Evolutionary conservation across 2,888 invertebrate genomes (phyloP).

Genomic region (Apamea epomidion): DNA sequence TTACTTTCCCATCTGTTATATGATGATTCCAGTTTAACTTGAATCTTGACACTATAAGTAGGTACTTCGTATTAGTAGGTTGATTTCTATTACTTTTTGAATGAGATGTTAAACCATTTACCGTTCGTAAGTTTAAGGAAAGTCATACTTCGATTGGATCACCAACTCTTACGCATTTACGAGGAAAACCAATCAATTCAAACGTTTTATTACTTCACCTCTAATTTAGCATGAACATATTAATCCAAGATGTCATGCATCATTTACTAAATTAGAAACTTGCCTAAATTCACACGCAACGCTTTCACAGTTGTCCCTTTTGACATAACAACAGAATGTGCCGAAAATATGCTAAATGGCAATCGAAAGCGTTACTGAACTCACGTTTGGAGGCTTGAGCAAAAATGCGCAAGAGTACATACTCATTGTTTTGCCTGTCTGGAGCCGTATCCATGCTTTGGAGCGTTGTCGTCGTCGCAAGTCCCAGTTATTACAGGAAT

Average conservation of each 20-base stretch:
- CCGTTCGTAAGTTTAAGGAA: constrained; percentile 8
- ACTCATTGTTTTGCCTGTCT: background rate
- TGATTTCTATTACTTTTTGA: background rate
- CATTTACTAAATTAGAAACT: constrained; percentile 31
- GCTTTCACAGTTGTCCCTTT: constrained; percentile 28
- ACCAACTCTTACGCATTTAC: constrained; percentile 17
- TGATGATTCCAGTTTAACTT: constrained; percentile 3
- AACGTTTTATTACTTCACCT: constrained; percentile 6
- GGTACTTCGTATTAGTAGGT: background rate
- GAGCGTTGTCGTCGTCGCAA: too few species aligned
- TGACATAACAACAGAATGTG: constrained; percentile 12
- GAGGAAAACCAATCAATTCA: constrained; percentile 16
- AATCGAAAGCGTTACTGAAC: constrained; percentile 20
- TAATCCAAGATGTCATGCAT: background rate
- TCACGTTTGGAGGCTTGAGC: background rate
- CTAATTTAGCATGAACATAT: constrained; percentile 8
- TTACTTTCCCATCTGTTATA: constrained; percentile 15
- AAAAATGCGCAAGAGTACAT: background rate
- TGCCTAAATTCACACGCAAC: constrained; percentile 3
- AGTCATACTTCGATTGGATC: constrained; percentile 1
- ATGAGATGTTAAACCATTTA: background rate
- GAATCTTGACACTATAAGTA: constrained; percentile 7
- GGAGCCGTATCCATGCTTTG: background rate
- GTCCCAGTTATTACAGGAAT: background rate
- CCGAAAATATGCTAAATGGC: constrained; percentile 12